Evolutionary conservation across 2,888 invertebrate species (phyloP).

Genomic region (Salpingus planirostris): DNA sequence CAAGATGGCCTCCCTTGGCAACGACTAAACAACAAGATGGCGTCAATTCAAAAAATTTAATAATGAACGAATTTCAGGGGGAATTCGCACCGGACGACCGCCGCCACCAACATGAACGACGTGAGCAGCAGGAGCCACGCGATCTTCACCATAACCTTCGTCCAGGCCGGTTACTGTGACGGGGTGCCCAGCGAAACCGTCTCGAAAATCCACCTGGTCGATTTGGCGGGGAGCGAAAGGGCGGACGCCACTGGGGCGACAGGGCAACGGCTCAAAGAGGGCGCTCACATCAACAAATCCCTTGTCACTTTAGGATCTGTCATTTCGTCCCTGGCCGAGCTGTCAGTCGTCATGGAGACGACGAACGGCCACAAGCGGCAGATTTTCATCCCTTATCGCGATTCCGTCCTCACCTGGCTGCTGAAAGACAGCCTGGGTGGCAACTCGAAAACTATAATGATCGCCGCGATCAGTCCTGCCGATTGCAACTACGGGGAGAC

Average conservation of each 20-base stretch:
- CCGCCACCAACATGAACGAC: constrained; percentile 88
- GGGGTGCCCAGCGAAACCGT: constrained; percentile 85
- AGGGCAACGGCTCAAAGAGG: constrained; percentile 81
- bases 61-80: constrained; percentile 48
- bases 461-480: constrained; percentile 61
- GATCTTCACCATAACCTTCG: constrained; percentile 84
- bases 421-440: constrained; percentile 83
- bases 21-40: constrained; percentile 2
- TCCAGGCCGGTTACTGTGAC: constrained; percentile 78
- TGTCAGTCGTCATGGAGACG: constrained; percentile 37
- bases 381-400: constrained; percentile 78
- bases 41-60: constrained; percentile 3
- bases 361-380: constrained; percentile 26
- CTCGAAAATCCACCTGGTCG: constrained; percentile 80
- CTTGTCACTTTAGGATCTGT: constrained; percentile 81
- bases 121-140: constrained; percentile 87
- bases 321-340: constrained; percentile 75
- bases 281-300: constrained; percentile 86
- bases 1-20: constrained; percentile 3
- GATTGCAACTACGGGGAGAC: constrained; percentile 86
- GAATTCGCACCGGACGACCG: constrained; percentile 75
- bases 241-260: constrained; percentile 86
- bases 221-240: constrained; percentile 82
- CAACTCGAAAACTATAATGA: constrained; percentile 88
- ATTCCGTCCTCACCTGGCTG: constrained; percentile 82